These are phyloP conservation scores for Drosophila orena DNA, from an alignment of 1,140 invertebrate species.

Conservation along the genomic window DNA sequence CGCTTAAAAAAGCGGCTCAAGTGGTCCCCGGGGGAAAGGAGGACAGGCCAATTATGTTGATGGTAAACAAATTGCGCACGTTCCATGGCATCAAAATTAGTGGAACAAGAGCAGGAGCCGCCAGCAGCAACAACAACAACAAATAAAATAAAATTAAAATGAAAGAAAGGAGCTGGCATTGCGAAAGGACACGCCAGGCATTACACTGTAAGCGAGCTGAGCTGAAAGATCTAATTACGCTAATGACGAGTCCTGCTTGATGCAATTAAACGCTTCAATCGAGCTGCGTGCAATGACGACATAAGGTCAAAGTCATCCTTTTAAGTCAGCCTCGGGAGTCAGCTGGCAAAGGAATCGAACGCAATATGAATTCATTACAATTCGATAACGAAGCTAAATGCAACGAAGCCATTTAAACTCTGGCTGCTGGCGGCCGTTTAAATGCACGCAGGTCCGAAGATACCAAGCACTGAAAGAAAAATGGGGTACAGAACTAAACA, in stretches of 20 bases:
- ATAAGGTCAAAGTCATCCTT: conserved; percentile 74
- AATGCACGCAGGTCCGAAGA: conserved; percentile 36
- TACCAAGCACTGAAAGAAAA: conserved; percentile 14
- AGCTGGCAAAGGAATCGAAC: conserved; percentile 82
- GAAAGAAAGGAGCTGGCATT: conserved; percentile 52
- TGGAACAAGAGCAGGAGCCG: conserved; percentile 30
- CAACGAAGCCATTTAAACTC: conserved; percentile 59
- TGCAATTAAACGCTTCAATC: conserved; percentile 82
- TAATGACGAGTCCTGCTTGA: conserved; percentile 67
- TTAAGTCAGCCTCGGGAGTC: conserved; percentile 47
- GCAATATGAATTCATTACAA: conserved; percentile 67
- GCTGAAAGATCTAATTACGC: conserved; percentile 82
- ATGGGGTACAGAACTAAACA: rapidly evolving
- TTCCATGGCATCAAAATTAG: conserved; percentile 78
- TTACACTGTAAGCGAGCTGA: conserved; percentile 7
- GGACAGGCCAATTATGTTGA: conserved; percentile 81
- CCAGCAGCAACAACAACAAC: conserved; percentile 9
- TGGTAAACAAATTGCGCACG: conserved; percentile 85
- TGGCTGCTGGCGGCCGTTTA: conserved; percentile 51
- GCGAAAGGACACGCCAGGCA: conserved; percentile 65
- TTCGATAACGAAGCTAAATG: conserved; percentile 56
- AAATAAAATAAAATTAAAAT: conserved; percentile 12
- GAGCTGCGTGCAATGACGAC: conserved; percentile 80
- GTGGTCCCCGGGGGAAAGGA: conserved; percentile 67
- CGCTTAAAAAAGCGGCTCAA: conserved; percentile 73